Conservation (phyloP, 2,113 vertebrate species). For the Indicator maculatus region DNA sequence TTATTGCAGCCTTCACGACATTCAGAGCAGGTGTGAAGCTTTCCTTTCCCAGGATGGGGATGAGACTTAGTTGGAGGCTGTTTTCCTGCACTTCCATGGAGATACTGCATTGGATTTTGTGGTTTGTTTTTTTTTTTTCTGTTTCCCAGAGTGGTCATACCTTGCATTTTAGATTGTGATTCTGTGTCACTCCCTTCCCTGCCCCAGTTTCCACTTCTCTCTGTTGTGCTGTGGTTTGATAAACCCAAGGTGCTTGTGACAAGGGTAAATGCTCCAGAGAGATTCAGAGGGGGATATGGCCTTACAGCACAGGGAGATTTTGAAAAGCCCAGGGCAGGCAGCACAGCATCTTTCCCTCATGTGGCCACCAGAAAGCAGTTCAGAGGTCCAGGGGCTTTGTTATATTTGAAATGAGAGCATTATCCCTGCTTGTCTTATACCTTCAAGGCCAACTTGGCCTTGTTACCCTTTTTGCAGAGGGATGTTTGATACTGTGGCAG, state of each 20-base stretch:
- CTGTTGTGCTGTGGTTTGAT: background rate
- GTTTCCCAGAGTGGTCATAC: background rate
- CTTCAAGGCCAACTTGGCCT: background rate
- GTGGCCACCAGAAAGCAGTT: background rate
- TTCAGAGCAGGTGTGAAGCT: constrained; percentile 53
- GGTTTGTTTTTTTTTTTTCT: background rate
- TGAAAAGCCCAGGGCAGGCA: background rate
- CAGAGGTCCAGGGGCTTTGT: background rate
- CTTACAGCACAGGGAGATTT: background rate
- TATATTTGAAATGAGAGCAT: background rate
- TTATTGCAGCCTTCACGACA: constrained; percentile 15
- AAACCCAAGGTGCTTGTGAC: background rate
- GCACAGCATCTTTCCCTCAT: background rate
- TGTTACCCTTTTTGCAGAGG: background rate
- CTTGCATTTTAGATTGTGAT: constrained; percentile 34
- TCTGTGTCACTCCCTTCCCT: constrained; percentile 26
- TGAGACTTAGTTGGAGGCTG: constrained; percentile 20
- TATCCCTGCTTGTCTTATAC: background rate
- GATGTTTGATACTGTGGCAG: background rate
- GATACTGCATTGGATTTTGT: background rate
- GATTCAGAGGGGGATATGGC: fast-evolving
- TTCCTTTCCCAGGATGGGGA: constrained; percentile 7
- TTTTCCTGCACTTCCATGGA: constrained; percentile 23
- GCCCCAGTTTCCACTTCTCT: background rate
- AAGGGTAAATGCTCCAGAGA: background rate